Percentiles rank a stretch among this genome's conserved stretches.
Evolutionary conservation across 1,140 invertebrate species (phyloP).

Genomic region (Mya arenaria): DNA sequence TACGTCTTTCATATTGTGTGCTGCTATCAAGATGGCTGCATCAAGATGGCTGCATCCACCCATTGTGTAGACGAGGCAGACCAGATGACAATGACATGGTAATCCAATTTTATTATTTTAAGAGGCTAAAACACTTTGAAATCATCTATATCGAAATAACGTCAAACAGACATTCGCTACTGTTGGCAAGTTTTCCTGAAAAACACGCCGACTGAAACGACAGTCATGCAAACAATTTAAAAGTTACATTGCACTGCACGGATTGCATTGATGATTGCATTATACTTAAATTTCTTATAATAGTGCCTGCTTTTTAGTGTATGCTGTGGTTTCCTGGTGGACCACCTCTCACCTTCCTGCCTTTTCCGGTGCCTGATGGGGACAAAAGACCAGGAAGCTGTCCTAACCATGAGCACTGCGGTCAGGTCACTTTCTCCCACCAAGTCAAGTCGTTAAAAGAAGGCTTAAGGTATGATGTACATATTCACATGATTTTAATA

Average conservation of each 20-base stretch:
- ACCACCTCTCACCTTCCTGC: conserved; percentile 17
- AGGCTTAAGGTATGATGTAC: conserved; percentile 8
- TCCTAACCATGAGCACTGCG: conserved; percentile 10
- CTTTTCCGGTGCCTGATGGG: conserved; percentile 8
- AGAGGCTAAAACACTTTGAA: background rate
- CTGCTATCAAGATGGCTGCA: conserved; percentile 25
- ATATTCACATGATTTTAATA: conserved; percentile 10
- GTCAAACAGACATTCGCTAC: background rate
- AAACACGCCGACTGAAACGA: background rate
- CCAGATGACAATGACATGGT: conserved; percentile 17
- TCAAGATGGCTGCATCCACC: conserved; percentile 21
- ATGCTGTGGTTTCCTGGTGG: conserved; percentile 27
- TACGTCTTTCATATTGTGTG: conserved; percentile 4
- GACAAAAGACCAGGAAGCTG: conserved; percentile 21
- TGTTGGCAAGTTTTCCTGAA: conserved; percentile 21
- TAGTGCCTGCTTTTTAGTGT: conserved; percentile 18
- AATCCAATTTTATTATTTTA: conserved; percentile 14
- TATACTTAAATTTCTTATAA: conserved; percentile 8
- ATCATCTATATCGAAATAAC: conserved; percentile 13
- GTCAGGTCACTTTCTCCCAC: conserved; percentile 12
- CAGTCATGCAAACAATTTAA: conserved; percentile 9
- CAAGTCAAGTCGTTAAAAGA: conserved; percentile 21
- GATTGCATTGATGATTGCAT: background rate
- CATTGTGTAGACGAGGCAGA: conserved; percentile 5
- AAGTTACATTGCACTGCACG: conserved; percentile 8